Evolutionary conservation across 2,113 vertebrate species (phyloP).

Genomic region (Sapajus apella): DNA sequence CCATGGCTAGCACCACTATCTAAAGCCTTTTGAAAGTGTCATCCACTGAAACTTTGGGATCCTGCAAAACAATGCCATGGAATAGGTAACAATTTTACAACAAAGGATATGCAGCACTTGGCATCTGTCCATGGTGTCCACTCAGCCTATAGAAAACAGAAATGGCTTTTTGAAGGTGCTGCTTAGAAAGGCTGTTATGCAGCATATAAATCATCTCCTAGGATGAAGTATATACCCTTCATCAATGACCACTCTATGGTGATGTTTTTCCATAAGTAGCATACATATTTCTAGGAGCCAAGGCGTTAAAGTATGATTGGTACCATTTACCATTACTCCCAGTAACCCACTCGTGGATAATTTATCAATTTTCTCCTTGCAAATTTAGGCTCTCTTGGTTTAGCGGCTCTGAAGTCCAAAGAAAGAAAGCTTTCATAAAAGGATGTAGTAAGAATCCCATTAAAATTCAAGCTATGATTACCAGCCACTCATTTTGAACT

Average conservation of each 20-base stretch:
- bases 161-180: not conserved
- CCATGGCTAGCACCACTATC: not conserved
- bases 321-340: not conserved
- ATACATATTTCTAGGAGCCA: not conserved
- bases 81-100: not conserved
- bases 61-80: not conserved
- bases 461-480: not conserved
- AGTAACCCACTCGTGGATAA: not conserved
- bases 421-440: not conserved
- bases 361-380: not conserved
- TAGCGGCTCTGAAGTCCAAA: not conserved
- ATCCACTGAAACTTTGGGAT: not conserved
- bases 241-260: not conserved
- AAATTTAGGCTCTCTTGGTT: not conserved
- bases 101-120: not conserved
- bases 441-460: not conserved
- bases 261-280: not conserved
- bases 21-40: not conserved
- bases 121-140: not conserved
- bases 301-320: not conserved
- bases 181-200: not conserved
- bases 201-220: not conserved
- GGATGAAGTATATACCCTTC: not conserved
- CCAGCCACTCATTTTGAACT: not conserved
- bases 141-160: not conserved